phyloP scores from a whole-genome alignment of 2,113 vertebrate genomes.

The Naja naja region DNA sequence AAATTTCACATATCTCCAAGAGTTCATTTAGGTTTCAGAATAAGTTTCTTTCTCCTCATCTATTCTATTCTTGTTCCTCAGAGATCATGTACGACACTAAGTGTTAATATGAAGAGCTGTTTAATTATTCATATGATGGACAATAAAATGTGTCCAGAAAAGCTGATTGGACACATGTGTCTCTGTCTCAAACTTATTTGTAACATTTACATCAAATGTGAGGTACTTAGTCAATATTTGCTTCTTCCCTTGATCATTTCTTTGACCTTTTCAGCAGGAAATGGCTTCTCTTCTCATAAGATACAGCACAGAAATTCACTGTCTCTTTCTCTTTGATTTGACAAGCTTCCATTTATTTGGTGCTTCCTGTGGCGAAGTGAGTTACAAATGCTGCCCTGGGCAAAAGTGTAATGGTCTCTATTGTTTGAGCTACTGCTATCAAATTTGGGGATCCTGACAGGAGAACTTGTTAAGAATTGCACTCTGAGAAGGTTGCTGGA shows the following conservation, averaged over 20 bases:
- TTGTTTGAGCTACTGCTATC: background rate
- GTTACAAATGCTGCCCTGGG: background rate
- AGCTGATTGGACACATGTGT: background rate
- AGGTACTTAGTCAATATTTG: constrained; percentile 33
- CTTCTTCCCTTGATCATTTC: constrained; percentile 4
- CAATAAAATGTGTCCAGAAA: background rate
- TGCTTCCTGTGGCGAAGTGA: constrained; percentile 9
- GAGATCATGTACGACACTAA: background rate
- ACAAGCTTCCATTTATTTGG: background rate
- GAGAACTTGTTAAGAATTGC: background rate
- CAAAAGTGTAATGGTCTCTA: background rate
- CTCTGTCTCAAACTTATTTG: background rate
- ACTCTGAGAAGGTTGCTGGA: background rate
- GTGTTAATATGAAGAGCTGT: background rate
- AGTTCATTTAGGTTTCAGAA: background rate
- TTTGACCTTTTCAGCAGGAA: constrained; percentile 13
- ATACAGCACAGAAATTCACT: background rate
- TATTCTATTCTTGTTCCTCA: constrained; percentile 22
- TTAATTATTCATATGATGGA: constrained; percentile 6
- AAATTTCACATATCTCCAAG: background rate
- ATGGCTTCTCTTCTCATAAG: background rate
- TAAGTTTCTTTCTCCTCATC: background rate
- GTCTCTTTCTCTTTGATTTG: background rate
- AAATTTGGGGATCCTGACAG: background rate
- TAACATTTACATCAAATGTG: constrained; percentile 22